Conservation (phyloP, 2,113 vertebrate genomes). For the Cranoglanis bouderius region DNA sequence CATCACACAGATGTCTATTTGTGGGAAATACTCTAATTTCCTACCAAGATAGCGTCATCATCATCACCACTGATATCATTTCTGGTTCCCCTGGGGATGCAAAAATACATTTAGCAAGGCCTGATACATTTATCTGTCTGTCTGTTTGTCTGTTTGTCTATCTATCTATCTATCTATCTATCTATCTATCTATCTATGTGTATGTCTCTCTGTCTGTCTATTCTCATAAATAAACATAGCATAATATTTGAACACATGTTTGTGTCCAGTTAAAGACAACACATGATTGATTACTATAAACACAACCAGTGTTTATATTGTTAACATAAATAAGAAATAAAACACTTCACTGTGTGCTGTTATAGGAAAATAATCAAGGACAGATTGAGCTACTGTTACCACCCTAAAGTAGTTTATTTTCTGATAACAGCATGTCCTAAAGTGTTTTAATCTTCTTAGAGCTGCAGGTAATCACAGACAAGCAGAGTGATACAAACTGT, state of each 20-base stretch:
- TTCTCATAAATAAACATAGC: not conserved
- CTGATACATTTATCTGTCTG: not conserved
- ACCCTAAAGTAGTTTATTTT: not conserved
- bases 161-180: not conserved
- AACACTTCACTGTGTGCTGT: not conserved
- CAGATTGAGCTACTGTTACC: not conserved
- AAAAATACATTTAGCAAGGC: slow-evolving; percentile 43
- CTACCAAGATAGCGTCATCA: slow-evolving; percentile 59
- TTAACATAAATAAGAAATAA: not conserved
- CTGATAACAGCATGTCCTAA: not conserved
- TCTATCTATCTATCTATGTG: not conserved
- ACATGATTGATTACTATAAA: not conserved
- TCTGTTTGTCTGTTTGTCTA: not conserved
- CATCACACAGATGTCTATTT: slow-evolving; percentile 63
- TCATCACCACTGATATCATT: slow-evolving; percentile 59
- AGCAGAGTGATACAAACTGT: not conserved
- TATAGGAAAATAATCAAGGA: not conserved
- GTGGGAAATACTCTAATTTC: slow-evolving; percentile 65
- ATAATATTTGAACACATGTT: not conserved
- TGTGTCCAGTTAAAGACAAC: not conserved
- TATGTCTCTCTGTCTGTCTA: not conserved
- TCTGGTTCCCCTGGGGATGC: slow-evolving; percentile 29
- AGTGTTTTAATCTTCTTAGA: not conserved
- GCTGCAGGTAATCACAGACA: not conserved
- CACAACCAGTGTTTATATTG: not conserved